Percentiles rank a stretch among this genome's conserved stretches.
Evolutionary conservation across 2,797 vertebrate species (phyloP).

Genomic region (Peromyscus aztecus): DNA sequence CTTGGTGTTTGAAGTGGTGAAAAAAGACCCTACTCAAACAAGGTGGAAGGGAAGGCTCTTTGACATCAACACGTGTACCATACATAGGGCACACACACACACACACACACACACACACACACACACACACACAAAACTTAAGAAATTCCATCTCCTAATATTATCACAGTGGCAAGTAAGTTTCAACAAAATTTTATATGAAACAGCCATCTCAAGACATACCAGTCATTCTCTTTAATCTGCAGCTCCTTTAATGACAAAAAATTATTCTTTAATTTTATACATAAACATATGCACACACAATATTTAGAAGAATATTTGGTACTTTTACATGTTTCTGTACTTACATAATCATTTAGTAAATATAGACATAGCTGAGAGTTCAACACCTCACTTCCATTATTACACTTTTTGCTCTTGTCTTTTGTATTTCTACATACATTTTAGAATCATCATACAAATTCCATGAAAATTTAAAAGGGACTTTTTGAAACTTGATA

Average conservation of each 20-base stretch:
- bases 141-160: not conserved
- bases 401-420: not conserved
- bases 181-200: not conserved
- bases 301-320: not conserved
- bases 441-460: constrained; percentile 1
- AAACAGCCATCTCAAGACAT: not conserved
- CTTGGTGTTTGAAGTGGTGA: not conserved
- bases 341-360: not conserved
- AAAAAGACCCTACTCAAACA: not conserved
- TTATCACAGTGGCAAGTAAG: not conserved
- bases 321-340: not conserved
- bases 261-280: not conserved
- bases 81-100: too few species aligned
- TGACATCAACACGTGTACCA: not conserved
- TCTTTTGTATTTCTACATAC: not conserved
- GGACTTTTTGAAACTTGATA: not conserved
- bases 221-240: not conserved
- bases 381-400: not conserved
- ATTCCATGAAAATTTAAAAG: not conserved
- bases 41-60: not conserved
- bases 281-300: not conserved
- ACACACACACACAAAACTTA: too few species aligned
- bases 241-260: not conserved
- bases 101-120: too few species aligned
- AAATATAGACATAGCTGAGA: not conserved